phyloP scores from a whole-genome alignment of 92 coral and sea anemone genomes.

The Blastomussa wellsi region DNA sequence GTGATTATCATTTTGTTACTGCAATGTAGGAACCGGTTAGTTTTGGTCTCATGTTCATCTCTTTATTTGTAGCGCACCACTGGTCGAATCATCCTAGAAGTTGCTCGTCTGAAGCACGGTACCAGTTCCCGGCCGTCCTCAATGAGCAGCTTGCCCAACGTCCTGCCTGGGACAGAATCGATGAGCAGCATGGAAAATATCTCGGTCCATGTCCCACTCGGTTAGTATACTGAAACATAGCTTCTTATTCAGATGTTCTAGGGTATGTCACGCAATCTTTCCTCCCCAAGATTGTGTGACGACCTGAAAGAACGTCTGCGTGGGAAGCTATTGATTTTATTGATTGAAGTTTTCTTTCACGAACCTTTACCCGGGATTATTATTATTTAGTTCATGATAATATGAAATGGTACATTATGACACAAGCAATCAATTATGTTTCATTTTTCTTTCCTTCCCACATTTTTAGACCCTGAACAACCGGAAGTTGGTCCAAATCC shows the following conservation, averaged over 20 bases:
- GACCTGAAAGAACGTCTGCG: no score
- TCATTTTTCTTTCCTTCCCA: neutral
- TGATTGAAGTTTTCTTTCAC: neutral
- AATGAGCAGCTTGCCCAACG: constrained; percentile 84
- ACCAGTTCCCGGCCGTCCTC: constrained; percentile 91
- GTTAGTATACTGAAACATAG: constrained; percentile 34
- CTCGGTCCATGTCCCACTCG: constrained; percentile 39
- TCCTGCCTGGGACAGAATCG: constrained; percentile 59
- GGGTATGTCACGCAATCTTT: no score
- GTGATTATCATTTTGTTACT: no score
- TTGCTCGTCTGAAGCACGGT: constrained; percentile 94
- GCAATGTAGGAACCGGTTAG: no score
- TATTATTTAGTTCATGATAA: no score
- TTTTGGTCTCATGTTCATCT: neutral
- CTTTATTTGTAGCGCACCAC: constrained; percentile 74
- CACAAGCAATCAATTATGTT: no score
- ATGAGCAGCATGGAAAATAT: constrained; percentile 70
- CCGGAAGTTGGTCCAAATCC: constrained; percentile 22
- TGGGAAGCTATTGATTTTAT: no score
- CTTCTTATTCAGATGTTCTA: neutral
- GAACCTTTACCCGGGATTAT: no score
- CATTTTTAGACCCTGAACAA: constrained; percentile 10
- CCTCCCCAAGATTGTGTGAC: no score
- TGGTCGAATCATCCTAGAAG: constrained; percentile 77
- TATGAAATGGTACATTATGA: no score